Evolutionary conservation across 2,113 vertebrate species (phyloP), one percentile per base, ranked within the genome.

Genomic region (Nannobrachium achirus): DNA sequence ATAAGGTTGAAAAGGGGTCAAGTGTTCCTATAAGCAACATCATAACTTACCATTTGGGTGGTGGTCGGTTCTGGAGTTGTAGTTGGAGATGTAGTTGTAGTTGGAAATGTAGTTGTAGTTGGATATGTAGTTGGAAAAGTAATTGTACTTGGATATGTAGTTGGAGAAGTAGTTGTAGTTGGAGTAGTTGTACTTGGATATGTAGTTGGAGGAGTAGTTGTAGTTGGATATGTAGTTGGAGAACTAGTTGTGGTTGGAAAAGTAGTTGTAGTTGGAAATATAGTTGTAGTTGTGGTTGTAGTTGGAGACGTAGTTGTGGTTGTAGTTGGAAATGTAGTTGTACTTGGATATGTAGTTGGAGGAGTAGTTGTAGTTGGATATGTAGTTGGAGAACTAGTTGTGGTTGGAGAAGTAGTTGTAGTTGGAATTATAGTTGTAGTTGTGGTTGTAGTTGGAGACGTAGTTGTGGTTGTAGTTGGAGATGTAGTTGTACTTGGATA

Each of bases 31-130:
- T 33, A 33, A 33, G 25, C 8, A 6, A 45, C 4, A 20, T 20
- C 8, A 6, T 1, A 7, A 81, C 83, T 78, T 20, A 82, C 77
- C 33, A 64, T n/a, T 11, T 39, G 13, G 3, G 50, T 19, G 13
- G 62, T 60, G 20, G 56, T 56, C n/a, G 40, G 10, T 16, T 52
- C 48, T 20, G 61, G 16, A 1, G 59, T 55, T 1, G 49, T 84
- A 18, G 72, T 16, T 2, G 55, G 51, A 51, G 15, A n/a, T n/a
- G n/a, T n/a, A n/a, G n/a, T n/a, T n/a, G n/a, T n/a, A n/a, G n/a
- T n/a, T n/a, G n/a, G n/a, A n/a, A n/a, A n/a, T n/a, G n/a, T 15
- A 39, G 46, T 45, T 8, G 33, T 40, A 15, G 63, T 42, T 10
- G n/a, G 8, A 44, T 20, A 48, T 14, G 20, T 57, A 41, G 19